Percentiles rank a stretch among this genome's conserved stretches.
Conservation (phyloP, 2,888 invertebrate species). For the Bruchidius siliquastri region DNA sequence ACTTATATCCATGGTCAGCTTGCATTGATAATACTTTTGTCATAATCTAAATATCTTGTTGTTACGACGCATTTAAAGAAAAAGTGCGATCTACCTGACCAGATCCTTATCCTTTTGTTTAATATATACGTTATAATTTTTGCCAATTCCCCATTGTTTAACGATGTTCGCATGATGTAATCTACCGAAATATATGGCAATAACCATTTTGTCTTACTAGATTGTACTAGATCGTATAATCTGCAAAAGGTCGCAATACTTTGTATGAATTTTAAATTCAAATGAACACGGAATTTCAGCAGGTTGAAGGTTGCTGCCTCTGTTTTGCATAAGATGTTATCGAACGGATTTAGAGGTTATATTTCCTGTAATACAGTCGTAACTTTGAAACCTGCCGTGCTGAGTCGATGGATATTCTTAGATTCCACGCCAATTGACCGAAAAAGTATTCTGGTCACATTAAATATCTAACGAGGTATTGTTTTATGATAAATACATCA, state of each 20-base stretch:
- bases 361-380: background rate
- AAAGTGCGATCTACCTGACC: background rate
- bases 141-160: background rate
- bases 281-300: background rate
- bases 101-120: background rate
- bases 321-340: background rate
- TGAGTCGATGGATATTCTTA: background rate
- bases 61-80: too few relatives aligned
- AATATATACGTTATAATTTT: background rate
- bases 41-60: too few relatives aligned
- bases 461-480: too few relatives aligned
- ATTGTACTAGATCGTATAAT: background rate
- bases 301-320: background rate
- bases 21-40: too few relatives aligned
- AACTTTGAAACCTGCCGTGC: background rate
- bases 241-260: background rate
- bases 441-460: too few relatives aligned
- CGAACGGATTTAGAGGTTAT: background rate
- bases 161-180: background rate
- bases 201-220: background rate
- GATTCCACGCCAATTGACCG: too few relatives aligned
- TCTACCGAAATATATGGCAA: background rate
- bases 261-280: background rate
- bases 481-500: too few relatives aligned
- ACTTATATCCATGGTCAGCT: too few relatives aligned